Percentiles rank a stretch among this genome's conserved stretches.
These are phyloP conservation scores for Octonoba sinensis DNA, from an alignment of 2,888 invertebrate species.

Conservation along the genomic window DNA sequence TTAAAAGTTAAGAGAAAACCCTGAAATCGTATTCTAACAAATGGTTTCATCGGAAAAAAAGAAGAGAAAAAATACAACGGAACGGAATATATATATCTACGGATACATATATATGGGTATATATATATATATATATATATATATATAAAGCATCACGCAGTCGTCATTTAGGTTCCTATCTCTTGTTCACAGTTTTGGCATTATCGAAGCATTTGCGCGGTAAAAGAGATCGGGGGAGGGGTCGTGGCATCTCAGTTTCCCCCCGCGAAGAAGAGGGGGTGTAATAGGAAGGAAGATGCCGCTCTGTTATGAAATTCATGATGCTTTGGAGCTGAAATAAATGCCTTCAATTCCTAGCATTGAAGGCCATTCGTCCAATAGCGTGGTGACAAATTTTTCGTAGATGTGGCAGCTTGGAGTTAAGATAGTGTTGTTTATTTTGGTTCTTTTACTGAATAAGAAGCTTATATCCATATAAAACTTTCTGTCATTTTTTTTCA, in stretches of 20 bases:
- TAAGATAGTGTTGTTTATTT: too few relatives aligned
- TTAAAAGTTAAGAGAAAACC: constrained; percentile 59
- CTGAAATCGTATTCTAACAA: constrained; percentile 47
- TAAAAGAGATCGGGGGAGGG: constrained; percentile 29
- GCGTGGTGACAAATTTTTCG: too few relatives aligned
- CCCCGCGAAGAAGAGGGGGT: neutral
- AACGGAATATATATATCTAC: constrained; percentile 28
- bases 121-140: constrained; percentile 5
- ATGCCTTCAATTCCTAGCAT: constrained; percentile 44
- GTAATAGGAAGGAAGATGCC: constrained; percentile 26
- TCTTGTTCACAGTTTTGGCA: constrained; percentile 63
- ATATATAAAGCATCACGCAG: constrained; percentile 17
- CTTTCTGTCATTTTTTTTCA: neutral
- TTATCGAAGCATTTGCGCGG: constrained; percentile 49
- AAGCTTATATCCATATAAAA: too few relatives aligned
- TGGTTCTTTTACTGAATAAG: too few relatives aligned
- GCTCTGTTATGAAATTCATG: constrained; percentile 64
- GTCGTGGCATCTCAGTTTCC: constrained; percentile 7
- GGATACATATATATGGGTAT: constrained; percentile 16
- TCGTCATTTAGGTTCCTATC: constrained; percentile 51
- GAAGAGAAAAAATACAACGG: constrained; percentile 7
- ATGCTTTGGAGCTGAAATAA: constrained; percentile 57
- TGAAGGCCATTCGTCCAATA: too few relatives aligned
- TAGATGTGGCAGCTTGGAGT: too few relatives aligned
- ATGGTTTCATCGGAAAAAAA: constrained; percentile 34